phyloP scores from a whole-genome alignment of 2,888 invertebrate species.

The Polydrusus pterygomalis region DNA sequence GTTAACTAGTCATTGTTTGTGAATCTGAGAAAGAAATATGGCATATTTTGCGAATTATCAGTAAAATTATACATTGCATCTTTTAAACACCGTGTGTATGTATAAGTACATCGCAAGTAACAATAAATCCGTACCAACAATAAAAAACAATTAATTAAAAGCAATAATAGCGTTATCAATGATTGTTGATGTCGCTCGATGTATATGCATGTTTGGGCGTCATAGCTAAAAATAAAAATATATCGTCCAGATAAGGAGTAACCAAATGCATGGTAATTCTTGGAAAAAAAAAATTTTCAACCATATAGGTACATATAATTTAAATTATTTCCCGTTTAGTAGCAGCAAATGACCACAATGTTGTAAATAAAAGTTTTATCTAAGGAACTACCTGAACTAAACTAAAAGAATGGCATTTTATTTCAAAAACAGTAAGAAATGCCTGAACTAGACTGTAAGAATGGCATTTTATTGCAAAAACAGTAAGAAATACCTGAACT shows the following conservation, averaged over 20 bases:
- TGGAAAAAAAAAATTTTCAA: neutral
- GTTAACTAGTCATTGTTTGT: no score
- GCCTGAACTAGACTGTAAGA: no score
- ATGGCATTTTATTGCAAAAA: no score
- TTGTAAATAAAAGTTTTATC: no score
- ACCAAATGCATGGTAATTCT: neutral
- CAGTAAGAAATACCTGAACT: no score
- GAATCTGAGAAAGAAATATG: no score
- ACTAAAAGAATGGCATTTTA: no score
- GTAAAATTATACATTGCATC: no score
- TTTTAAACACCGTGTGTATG: neutral
- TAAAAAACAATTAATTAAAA: constrained; percentile 16
- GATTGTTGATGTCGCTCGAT: neutral
- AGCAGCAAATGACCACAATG: neutral
- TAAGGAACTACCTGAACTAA: no score
- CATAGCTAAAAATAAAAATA: constrained; percentile 20
- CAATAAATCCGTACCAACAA: neutral
- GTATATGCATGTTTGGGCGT: neutral
- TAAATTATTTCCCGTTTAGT: neutral
- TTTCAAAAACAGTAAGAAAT: no score
- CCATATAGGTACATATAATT: neutral
- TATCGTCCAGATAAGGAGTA: neutral
- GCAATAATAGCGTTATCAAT: constrained; percentile 6
- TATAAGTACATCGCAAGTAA: neutral
- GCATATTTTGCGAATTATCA: no score